Percentiles rank a stretch among this genome's conserved stretches.
phyloP scores from a whole-genome alignment of 2,888 invertebrate genomes.

The Calameuta pallipes region DNA sequence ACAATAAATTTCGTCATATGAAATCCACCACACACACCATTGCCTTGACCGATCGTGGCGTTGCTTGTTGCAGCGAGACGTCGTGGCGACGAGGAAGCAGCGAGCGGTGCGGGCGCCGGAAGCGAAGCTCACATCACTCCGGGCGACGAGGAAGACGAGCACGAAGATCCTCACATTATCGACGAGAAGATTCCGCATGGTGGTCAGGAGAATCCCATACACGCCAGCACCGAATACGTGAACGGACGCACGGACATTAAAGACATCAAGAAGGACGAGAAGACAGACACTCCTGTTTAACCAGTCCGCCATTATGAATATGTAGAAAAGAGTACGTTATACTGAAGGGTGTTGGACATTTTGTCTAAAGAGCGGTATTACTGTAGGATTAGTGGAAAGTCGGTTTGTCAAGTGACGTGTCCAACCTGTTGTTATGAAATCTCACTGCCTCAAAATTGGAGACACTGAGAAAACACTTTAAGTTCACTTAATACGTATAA shows the following conservation, averaged over 20 bases:
- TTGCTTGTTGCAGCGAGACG: slow-evolving; percentile 67
- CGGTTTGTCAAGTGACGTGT: background rate
- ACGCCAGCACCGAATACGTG: slow-evolving; percentile 72
- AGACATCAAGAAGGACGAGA: slow-evolving; percentile 70
- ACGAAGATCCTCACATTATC: slow-evolving; percentile 62
- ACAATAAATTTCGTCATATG: background rate
- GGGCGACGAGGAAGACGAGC: slow-evolving; percentile 64
- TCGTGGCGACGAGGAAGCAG: slow-evolving; percentile 69
- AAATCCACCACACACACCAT: slow-evolving; percentile 39
- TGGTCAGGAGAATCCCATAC: slow-evolving; percentile 65
- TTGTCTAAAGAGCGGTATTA: background rate
- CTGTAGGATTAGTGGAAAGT: background rate
- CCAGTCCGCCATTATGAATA: slow-evolving; percentile 11
- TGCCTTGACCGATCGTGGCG: slow-evolving; percentile 66
- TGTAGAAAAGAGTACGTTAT: background rate
- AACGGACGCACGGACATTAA: slow-evolving; percentile 71
- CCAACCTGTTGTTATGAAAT: background rate
- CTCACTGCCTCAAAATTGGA: background rate
- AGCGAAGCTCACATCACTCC: slow-evolving; percentile 73
- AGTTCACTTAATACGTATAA: background rate
- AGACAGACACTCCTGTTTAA: slow-evolving; percentile 72
- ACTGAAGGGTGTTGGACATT: background rate
- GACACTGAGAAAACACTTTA: background rate
- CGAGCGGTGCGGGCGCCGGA: slow-evolving; percentile 72
- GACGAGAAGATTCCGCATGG: slow-evolving; percentile 62